Conservation (phyloP, 2,113 vertebrate species). For the Puma concolor region DNA sequence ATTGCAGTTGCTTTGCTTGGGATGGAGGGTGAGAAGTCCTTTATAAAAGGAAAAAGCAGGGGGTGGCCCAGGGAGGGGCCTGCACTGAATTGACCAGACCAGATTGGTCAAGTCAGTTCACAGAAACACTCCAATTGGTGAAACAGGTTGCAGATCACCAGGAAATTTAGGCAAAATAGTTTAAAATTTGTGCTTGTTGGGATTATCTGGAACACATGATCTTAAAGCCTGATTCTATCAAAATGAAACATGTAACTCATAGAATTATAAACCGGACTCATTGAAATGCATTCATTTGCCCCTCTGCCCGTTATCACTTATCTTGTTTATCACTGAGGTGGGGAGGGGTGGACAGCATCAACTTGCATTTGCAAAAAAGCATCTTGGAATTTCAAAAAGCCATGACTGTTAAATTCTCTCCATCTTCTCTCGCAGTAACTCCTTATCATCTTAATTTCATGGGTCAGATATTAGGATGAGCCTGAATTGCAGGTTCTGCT, state of each 20-base stretch:
- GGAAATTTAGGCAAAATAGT: neutral
- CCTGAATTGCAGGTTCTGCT: conserved; percentile 25
- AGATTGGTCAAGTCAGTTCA: neutral
- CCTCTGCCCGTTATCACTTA: neutral
- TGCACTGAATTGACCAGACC: neutral
- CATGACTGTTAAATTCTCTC: neutral
- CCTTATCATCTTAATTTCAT: conserved; percentile 56
- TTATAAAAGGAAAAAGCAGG: neutral
- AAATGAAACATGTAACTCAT: neutral
- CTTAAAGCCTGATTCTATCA: neutral
- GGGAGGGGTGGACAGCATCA: neutral
- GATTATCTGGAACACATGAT: neutral
- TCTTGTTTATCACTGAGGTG: neutral
- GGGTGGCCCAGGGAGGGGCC: neutral
- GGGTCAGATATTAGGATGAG: conserved; percentile 52
- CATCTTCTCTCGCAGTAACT: neutral
- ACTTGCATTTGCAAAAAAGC: neutral
- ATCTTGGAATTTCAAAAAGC: conserved; percentile 35
- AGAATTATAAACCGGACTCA: neutral
- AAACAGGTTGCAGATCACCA: neutral
- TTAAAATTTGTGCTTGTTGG: neutral
- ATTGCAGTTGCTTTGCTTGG: conserved; percentile 14
- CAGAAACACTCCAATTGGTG: neutral
- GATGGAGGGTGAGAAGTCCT: neutral
- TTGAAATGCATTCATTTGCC: neutral